phyloP scores from a whole-genome alignment of 2,797 vertebrate genomes.

The Coluber constrictor region DNA sequence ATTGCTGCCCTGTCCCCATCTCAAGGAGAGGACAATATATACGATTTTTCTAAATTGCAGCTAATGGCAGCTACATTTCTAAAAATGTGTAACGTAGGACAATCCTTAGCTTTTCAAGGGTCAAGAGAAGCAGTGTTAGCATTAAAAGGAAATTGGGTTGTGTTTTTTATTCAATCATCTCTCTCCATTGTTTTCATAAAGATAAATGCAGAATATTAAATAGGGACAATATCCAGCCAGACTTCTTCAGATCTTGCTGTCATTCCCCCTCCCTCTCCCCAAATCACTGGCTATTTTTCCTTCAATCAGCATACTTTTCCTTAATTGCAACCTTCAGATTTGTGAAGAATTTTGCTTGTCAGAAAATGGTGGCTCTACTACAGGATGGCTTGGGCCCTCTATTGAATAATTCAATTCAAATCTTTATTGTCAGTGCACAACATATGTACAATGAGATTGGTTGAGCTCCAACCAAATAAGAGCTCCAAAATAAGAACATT shows the following conservation, averaged over 20 bases:
- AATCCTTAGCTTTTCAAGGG: constrained; percentile 55
- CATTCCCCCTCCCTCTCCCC: constrained; percentile 40
- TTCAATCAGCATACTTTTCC: neutral
- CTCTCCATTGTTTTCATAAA: neutral
- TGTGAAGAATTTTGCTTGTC: neutral
- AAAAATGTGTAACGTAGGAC: constrained; percentile 67
- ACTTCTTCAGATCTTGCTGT: constrained; percentile 14
- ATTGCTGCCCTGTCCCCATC: neutral
- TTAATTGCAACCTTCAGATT: neutral
- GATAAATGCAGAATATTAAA: neutral
- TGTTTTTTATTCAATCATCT: neutral
- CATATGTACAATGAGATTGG: no score
- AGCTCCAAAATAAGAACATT: no score
- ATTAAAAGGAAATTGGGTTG: neutral
- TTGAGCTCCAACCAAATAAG: no score
- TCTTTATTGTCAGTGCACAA: no score
- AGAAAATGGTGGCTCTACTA: neutral
- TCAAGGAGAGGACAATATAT: neutral
- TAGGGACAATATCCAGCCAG: neutral
- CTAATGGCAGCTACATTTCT: constrained; percentile 59
- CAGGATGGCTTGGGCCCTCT: neutral
- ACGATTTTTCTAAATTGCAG: constrained; percentile 8
- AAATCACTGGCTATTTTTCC: constrained; percentile 16
- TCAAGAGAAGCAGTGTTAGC: neutral
- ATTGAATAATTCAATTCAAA: neutral